These are phyloP conservation scores for Sciurus niger DNA, from an alignment of 2,113 vertebrate genomes.

Conservation along the genomic window DNA sequence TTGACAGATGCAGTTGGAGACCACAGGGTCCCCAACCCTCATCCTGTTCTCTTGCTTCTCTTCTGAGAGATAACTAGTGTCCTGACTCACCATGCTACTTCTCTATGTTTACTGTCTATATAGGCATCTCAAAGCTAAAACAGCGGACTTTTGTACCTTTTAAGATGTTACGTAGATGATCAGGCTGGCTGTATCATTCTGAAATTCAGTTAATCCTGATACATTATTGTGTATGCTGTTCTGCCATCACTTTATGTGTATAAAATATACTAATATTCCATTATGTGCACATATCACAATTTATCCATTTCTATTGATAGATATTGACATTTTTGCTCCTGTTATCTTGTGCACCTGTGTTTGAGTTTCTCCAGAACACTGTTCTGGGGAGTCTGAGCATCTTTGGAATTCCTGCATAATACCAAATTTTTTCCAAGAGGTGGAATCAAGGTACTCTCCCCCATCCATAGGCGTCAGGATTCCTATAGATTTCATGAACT, in stretches of 20 bases:
- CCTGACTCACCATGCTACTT: background rate
- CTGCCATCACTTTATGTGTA: slow-evolving; percentile 7
- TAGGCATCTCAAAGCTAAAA: background rate
- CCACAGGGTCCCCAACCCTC: background rate
- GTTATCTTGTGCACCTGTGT: background rate
- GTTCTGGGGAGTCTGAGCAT: background rate
- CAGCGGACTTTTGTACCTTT: background rate
- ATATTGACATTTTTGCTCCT: background rate
- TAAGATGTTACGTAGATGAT: background rate
- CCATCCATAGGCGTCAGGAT: background rate
- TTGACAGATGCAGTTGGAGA: background rate
- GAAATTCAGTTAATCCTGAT: background rate
- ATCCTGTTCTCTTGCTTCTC: background rate
- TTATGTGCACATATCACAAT: background rate
- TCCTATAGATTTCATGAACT: background rate
- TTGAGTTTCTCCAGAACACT: background rate
- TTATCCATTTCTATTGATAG: background rate
- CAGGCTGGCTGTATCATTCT: background rate
- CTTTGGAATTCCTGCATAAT: background rate
- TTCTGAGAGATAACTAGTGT: background rate
- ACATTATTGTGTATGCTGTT: background rate
- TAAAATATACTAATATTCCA: background rate
- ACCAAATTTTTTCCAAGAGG: background rate
- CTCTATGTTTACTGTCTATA: background rate
- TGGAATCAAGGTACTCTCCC: background rate